A percentile compares a stretch with the other conserved stretches of the same genome.
Conservation (phyloP, 2,113 vertebrate species). For the Petrocephalus zakoni region DNA sequence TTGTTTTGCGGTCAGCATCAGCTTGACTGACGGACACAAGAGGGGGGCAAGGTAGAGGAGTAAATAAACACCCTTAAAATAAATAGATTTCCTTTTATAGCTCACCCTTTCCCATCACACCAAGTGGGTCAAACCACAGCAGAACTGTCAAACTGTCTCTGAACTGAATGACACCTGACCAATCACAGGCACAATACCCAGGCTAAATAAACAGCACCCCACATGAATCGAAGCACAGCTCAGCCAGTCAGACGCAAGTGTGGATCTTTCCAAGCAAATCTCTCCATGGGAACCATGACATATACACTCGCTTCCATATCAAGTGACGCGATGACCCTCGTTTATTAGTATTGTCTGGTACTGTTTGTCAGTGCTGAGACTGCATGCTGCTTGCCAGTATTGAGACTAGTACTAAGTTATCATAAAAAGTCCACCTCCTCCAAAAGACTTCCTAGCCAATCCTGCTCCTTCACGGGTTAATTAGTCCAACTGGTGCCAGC, state of each 20-base stretch:
- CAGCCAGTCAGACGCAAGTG: background rate
- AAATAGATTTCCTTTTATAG: background rate
- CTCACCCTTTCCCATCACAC: background rate
- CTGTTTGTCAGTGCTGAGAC: no score
- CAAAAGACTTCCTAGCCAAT: background rate
- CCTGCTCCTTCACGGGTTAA: background rate
- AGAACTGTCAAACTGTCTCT: background rate
- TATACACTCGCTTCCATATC: no score
- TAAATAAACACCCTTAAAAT: conserved; percentile 71
- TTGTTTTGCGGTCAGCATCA: background rate
- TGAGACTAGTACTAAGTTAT: background rate
- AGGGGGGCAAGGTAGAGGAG: conserved; percentile 30
- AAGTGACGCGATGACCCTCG: no score
- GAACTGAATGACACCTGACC: conserved; percentile 38
- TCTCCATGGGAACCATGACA: no score
- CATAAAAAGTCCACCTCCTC: background rate
- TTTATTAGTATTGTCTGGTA: no score
- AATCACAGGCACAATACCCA: background rate
- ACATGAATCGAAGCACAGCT: background rate
- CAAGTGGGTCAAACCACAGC: background rate
- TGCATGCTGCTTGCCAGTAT: no score
- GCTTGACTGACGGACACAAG: background rate
- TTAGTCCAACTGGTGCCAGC: background rate
- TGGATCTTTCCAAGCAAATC: no score
- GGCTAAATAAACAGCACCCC: background rate